Percentiles rank a stretch among this genome's conserved stretches.
These are phyloP conservation scores for Furnarius figulus DNA, from an alignment of 2,113 vertebrate genomes.

Conservation along the genomic window DNA sequence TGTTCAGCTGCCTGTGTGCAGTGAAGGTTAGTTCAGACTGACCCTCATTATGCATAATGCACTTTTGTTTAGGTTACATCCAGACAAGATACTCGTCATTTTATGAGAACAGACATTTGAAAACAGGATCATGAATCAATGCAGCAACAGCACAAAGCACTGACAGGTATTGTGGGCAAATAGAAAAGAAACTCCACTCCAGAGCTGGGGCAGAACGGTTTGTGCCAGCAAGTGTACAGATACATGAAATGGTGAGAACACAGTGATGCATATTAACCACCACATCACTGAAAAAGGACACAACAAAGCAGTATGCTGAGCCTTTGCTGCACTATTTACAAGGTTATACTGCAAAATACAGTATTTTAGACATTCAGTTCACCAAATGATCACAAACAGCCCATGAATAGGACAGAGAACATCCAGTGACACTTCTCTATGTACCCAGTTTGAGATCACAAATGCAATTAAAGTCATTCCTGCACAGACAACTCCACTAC, in stretches of 20 bases:
- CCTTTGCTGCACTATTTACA: too few relatives aligned
- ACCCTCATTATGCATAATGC: background rate
- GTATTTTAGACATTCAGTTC: too few relatives aligned
- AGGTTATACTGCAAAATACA: too few relatives aligned
- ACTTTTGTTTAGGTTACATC: background rate
- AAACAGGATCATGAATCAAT: background rate
- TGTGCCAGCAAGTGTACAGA: background rate
- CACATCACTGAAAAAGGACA: background rate
- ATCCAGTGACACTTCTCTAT: too few relatives aligned
- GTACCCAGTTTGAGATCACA: too few relatives aligned
- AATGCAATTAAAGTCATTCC: too few relatives aligned
- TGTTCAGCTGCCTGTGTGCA: background rate
- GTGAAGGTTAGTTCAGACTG: background rate
- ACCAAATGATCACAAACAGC: too few relatives aligned
- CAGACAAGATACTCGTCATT: background rate
- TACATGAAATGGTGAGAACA: background rate
- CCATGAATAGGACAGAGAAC: too few relatives aligned
- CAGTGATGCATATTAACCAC: background rate
- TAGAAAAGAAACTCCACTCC: background rate
- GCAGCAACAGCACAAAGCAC: background rate
- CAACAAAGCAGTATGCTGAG: too few relatives aligned
- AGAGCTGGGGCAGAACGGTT: background rate
- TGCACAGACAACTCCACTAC: too few relatives aligned
- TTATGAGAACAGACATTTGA: background rate
- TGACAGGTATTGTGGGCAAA: background rate